These are phyloP conservation scores for Marmota monax DNA, from an alignment of 2,113 vertebrate species.

Conservation along the genomic window DNA sequence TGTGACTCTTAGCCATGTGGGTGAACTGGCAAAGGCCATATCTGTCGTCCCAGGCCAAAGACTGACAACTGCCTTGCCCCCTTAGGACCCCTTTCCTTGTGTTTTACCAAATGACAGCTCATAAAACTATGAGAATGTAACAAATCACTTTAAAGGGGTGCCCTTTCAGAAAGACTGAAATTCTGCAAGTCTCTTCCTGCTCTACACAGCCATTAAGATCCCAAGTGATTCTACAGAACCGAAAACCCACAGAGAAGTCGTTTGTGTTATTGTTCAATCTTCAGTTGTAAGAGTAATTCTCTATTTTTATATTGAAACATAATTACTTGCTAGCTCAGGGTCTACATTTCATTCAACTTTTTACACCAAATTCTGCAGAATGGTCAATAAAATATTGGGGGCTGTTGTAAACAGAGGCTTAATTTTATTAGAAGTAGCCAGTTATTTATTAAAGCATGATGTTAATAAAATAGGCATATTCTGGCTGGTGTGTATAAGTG, in stretches of 20 bases:
- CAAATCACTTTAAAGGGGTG: conserved; percentile 74
- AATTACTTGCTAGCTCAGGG: conserved; percentile 90
- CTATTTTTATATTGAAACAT: conserved; percentile 89
- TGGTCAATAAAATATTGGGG: conserved; percentile 84
- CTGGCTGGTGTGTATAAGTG: conserved; percentile 83
- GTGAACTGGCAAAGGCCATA: conserved; percentile 23
- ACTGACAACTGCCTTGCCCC: conserved; percentile 12
- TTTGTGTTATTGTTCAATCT: conserved; percentile 79
- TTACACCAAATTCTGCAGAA: conserved; percentile 87
- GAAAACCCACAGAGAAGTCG: conserved; percentile 68
- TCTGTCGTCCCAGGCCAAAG: conserved; percentile 60
- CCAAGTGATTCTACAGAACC: conserved; percentile 26
- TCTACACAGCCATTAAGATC: conserved; percentile 78
- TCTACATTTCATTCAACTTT: conserved; percentile 86
- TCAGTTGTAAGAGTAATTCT: conserved; percentile 84
- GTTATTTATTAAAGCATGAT: conserved; percentile 91
- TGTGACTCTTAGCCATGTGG: conserved; percentile 10
- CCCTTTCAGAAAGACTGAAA: conserved; percentile 76
- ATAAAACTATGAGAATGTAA: conserved; percentile 72
- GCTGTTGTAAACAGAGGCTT: conserved; percentile 87
- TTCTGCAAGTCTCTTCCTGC: conserved; percentile 80
- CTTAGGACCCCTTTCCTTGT: not conserved
- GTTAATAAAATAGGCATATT: conserved; percentile 87
- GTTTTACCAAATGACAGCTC: conserved; percentile 66
- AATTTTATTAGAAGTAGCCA: conserved; percentile 89